Percentiles rank a stretch among this genome's conserved stretches.
These are phyloP conservation scores for Megathymus violae DNA, from an alignment of 1,140 invertebrate species.

Conservation along the genomic window DNA sequence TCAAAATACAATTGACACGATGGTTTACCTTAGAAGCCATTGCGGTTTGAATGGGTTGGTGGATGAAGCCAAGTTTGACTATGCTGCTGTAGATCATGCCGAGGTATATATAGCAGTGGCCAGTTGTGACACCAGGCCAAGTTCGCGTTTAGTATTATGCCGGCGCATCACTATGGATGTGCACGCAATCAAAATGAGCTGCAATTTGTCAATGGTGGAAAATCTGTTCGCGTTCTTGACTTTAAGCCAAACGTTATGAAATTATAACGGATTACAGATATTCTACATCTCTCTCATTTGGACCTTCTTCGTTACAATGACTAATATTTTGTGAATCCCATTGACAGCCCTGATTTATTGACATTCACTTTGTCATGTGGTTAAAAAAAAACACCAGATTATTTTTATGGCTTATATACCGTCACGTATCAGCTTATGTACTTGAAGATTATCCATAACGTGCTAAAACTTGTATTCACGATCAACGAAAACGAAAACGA, in stretches of 20 bases:
- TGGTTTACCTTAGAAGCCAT: slow-evolving; percentile 76
- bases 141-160: slow-evolving; percentile 73
- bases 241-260: slow-evolving; percentile 74
- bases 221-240: slow-evolving; percentile 71
- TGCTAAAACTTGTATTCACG: no score
- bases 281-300: neutral
- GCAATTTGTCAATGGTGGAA: slow-evolving; percentile 76
- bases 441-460: no score
- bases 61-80: slow-evolving; percentile 63
- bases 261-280: slow-evolving; percentile 39
- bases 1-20: slow-evolving; percentile 3
- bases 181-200: slow-evolving; percentile 76
- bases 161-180: slow-evolving; percentile 70
- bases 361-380: no score
- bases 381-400: no score
- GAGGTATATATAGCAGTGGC: slow-evolving; percentile 68
- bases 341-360: no score
- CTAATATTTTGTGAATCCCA: no score
- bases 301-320: no score
- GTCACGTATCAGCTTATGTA: no score
- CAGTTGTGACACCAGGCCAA: slow-evolving; percentile 71
- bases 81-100: slow-evolving; percentile 56
- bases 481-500: no score
- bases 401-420: no score
- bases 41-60: slow-evolving; percentile 60